Conservation (phyloP, 2,888 invertebrate species). For the Conistra vaccinii region DNA sequence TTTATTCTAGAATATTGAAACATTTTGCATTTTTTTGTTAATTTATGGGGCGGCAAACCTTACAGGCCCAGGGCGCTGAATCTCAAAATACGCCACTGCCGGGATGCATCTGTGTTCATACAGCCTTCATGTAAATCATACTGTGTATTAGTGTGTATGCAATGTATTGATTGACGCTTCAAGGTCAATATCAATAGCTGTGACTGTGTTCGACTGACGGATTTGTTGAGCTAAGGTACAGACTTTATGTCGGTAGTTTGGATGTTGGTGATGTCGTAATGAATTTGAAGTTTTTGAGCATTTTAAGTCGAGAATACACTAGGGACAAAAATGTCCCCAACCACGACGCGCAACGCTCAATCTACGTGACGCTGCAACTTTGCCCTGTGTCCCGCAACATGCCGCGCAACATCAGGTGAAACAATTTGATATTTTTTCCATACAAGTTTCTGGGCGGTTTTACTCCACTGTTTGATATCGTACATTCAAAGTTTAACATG, state of each 20-base stretch:
- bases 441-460: too few relatives aligned
- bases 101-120: slow-evolving; percentile 7
- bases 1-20: too few relatives aligned
- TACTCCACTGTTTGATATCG: too few relatives aligned
- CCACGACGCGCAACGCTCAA: background rate
- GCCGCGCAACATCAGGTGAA: background rate
- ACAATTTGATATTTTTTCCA: too few relatives aligned
- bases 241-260: background rate
- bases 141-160: slow-evolving; percentile 13
- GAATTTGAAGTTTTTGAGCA: too few relatives aligned
- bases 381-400: background rate
- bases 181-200: slow-evolving; percentile 18
- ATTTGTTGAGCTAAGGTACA: background rate
- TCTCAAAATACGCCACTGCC: too few relatives aligned
- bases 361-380: background rate
- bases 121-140: slow-evolving; percentile 11
- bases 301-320: background rate
- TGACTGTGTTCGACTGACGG: background rate
- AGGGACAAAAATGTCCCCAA: background rate
- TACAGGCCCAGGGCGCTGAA: too few relatives aligned
- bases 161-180: slow-evolving; percentile 27
- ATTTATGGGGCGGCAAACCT: too few relatives aligned
- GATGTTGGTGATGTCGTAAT: too few relatives aligned
- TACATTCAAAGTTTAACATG: too few relatives aligned
- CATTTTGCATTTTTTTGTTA: too few relatives aligned